Evolutionary conservation across 2,797 vertebrate genomes (phyloP).

Genomic region (Chloroceryle inda): DNA sequence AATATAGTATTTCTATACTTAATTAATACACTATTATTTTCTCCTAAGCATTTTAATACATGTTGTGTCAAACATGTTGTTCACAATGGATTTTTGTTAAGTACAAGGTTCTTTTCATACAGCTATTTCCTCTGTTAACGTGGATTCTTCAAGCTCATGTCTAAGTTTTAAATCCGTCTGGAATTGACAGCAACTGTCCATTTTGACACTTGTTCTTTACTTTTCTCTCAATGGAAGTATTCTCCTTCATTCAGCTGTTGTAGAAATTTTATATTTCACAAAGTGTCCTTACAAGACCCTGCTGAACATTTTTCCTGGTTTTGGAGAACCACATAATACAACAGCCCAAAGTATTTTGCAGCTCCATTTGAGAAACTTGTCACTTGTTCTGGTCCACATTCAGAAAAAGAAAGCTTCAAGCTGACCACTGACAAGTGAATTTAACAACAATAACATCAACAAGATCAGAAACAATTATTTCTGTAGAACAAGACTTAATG

Average conservation of each 20-base stretch:
- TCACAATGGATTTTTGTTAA: conserved; percentile 47
- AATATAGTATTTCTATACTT: background rate
- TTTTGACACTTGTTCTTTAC: conserved; percentile 66
- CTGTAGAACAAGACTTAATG: background rate
- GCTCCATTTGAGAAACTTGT: background rate
- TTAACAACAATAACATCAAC: no score
- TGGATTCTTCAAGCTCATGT: conserved; percentile 35
- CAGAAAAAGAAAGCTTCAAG: background rate
- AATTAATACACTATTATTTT: conserved; percentile 26
- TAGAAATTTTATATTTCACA: conserved; percentile 60
- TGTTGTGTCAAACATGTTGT: background rate
- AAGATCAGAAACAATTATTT: background rate
- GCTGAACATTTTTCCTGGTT: conserved; percentile 12
- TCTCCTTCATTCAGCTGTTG: conserved; percentile 74
- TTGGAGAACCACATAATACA: background rate
- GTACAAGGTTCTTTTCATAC: conserved; percentile 37
- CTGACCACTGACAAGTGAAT: background rate
- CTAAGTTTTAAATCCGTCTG: conserved; percentile 70
- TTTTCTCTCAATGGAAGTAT: conserved; percentile 67
- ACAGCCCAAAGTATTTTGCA: background rate
- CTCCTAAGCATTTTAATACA: conserved; percentile 1
- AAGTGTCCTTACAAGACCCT: background rate
- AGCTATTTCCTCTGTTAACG: conserved; percentile 38
- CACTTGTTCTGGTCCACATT: background rate
- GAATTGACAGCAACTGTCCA: conserved; percentile 72